A percentile compares a stretch with the other conserved stretches of the same genome.
phyloP scores from a whole-genome alignment of 2,888 invertebrate species.

The Drosophila subsilvestris region DNA sequence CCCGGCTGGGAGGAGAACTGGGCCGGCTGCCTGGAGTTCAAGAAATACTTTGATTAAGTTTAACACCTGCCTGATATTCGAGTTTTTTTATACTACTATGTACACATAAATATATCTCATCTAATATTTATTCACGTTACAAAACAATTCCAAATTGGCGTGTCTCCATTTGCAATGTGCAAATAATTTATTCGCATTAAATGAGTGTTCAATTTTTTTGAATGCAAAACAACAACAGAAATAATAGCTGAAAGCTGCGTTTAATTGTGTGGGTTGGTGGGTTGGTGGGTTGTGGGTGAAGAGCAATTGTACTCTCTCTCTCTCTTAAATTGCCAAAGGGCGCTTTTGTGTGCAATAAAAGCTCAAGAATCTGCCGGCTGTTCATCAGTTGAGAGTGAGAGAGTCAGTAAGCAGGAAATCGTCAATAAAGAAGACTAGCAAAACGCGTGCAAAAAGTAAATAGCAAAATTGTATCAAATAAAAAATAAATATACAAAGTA shows the following conservation, averaged over 20 bases:
- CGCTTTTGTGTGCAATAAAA: conserved; percentile 8
- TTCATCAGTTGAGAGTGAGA: conserved; percentile 14
- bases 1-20: conserved; percentile 87
- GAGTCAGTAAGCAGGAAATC: conserved; percentile 10
- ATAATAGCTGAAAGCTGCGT: background rate
- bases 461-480: background rate
- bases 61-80: conserved; percentile 29
- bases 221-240: conserved; percentile 42
- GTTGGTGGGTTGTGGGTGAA: background rate
- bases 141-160: conserved; percentile 47
- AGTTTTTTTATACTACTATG: conserved; percentile 6
- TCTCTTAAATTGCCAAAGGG: conserved; percentile 7
- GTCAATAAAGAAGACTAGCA: background rate
- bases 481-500: background rate
- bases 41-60: conserved; percentile 80
- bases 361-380: background rate
- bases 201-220: conserved; percentile 66
- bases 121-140: conserved; percentile 47
- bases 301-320: conserved; percentile 18
- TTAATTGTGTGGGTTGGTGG: background rate
- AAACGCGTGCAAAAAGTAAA: background rate
- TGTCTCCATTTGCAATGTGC: conserved; percentile 44
- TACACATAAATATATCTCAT: conserved; percentile 22
- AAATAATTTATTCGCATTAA: conserved; percentile 40
- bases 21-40: conserved; percentile 86